Evolutionary conservation across 2,888 invertebrate species (phyloP).

Genomic region (Formica aserva): DNA sequence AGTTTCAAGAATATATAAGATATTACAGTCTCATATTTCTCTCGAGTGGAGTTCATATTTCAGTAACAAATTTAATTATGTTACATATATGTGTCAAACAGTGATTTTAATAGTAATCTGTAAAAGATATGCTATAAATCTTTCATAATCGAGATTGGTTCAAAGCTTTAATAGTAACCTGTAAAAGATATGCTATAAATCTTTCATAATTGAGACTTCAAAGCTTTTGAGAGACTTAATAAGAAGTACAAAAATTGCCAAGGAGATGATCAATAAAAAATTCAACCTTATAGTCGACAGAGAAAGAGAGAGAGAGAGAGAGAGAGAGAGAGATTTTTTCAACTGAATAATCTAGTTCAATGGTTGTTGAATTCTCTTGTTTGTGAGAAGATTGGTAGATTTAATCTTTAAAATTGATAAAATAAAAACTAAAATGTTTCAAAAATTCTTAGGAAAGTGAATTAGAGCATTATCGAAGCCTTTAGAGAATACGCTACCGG

Average conservation of each 20-base stretch:
- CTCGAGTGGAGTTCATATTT: neutral
- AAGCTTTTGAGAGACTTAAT: neutral
- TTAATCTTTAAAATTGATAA: neutral
- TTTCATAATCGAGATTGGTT: neutral
- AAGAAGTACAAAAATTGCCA: neutral
- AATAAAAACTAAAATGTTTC: neutral
- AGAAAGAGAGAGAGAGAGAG: neutral
- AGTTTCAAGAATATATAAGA: neutral
- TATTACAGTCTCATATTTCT: neutral
- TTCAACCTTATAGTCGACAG: neutral
- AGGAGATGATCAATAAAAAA: neutral
- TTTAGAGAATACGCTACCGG: neutral
- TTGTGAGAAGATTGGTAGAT: neutral
- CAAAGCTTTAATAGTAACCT: neutral
- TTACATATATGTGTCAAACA: neutral
- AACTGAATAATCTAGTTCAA: neutral
- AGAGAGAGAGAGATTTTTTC: neutral
- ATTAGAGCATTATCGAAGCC: slow-evolving; percentile 4
- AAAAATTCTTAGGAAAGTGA: neutral
- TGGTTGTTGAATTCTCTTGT: neutral
- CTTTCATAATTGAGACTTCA: neutral
- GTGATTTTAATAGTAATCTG: slow-evolving; percentile 1
- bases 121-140: neutral
- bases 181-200: neutral
- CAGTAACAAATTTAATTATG: neutral